Base-by-base conservation (phyloP, 2,797 vertebrate species). In the Anguilla megastoma region DNA sequence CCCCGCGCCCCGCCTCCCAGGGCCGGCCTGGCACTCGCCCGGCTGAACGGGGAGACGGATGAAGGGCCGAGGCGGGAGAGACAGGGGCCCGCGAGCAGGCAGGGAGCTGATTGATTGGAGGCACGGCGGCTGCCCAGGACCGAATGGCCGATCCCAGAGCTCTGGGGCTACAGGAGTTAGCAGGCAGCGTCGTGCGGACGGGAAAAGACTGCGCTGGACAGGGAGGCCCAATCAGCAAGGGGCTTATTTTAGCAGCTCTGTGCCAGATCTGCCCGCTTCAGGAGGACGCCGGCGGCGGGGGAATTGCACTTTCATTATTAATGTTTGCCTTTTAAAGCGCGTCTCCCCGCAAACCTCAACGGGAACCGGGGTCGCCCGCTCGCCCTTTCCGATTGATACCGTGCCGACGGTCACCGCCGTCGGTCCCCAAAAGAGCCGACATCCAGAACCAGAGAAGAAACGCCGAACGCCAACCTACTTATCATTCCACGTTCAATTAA, bases 221-320 rank as follows among this genome's bases (percentile, higher is more conserved):
- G 92, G 45, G 85, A 58, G 27, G 89, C 85, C 91, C 91, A 93
- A 91, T 93, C 94, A 89, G 91, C 88, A 91, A 93, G 93, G 93
- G 94, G 94, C 94, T 95, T 95, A 94, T 92, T 94, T 92, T 95
- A 95, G 92, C 91, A 94, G 92, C 91, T 93, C 91, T 93, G 93
- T 90, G 90, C 92, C 91, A 91, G 91, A 93, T 94, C 93, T 95
- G 93, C 93, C 91, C 92, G 95, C 92, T 93, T 89, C 91, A 89
- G 89, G 93, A 91, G 90, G 94, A 90, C 89, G 33, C 33, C n/a
- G 0, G 95, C 92, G 91, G 93, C 90, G 87, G 91, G 94, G 95
- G 95, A 94, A 94, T 95, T 95, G 96, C 93, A 94, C 94, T 97
- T 95, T 96, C 94, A 95, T 95, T 94, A 97, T 95, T 95, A 96